These are phyloP conservation scores for Limnodromus scolopaceus DNA, from an alignment of 2,797 vertebrate genomes.

Conservation along the genomic window DNA sequence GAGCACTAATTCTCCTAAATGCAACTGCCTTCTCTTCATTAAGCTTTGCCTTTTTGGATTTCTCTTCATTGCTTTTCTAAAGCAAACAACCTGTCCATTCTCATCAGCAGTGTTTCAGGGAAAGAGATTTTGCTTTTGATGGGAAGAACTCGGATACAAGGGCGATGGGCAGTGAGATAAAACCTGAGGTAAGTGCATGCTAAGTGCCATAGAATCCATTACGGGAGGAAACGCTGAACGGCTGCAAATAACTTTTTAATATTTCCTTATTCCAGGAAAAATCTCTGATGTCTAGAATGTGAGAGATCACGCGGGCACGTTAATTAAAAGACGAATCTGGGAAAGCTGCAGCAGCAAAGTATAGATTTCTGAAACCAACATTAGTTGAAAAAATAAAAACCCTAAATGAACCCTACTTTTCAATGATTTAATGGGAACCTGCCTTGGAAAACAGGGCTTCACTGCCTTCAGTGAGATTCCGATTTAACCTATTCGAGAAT, in stretches of 20 bases:
- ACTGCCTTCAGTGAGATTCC: not conserved
- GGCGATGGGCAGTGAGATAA: slow-evolving; percentile 1
- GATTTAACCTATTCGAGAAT: not conserved
- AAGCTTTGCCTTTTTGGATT: not conserved
- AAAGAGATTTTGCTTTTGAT: slow-evolving; percentile 32
- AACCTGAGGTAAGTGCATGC: not conserved
- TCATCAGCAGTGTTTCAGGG: slow-evolving; percentile 20
- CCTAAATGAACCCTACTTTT: not conserved
- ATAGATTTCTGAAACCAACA: not conserved
- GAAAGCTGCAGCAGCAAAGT: not conserved
- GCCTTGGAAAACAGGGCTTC: not conserved
- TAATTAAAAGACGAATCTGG: slow-evolving; percentile 7
- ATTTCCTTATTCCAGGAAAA: slow-evolving; percentile 61
- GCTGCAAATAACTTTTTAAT: slow-evolving; percentile 37
- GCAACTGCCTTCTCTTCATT: not conserved
- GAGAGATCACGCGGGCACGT: not conserved
- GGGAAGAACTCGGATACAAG: not conserved
- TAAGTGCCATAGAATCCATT: slow-evolving; percentile 46
- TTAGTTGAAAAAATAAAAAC: not conserved
- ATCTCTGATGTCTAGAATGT: not conserved
- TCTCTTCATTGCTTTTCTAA: not conserved
- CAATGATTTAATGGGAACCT: not conserved
- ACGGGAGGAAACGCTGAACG: not conserved
- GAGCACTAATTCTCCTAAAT: not conserved
- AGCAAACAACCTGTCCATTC: not conserved